Evolutionary conservation across 2,888 invertebrate species (phyloP).

Genomic region (Lathronympha strigana): DNA sequence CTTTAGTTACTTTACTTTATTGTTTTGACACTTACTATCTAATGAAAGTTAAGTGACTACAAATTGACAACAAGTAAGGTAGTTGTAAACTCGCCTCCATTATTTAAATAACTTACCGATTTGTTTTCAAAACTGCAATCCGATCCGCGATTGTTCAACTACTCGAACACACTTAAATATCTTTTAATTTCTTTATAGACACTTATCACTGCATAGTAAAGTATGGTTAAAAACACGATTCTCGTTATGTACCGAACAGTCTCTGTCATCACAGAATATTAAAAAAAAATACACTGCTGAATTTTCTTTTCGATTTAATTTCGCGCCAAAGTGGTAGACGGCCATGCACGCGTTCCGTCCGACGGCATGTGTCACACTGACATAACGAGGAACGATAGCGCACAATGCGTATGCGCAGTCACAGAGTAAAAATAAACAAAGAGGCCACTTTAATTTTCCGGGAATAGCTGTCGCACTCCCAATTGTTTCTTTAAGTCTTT

Average conservation of each 20-base stretch:
- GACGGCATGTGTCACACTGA: constrained; percentile 64
- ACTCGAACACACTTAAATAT: constrained; percentile 62
- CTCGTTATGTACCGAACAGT: constrained; percentile 66
- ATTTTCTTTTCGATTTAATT: constrained; percentile 32
- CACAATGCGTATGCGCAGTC: constrained; percentile 72
- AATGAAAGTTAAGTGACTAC: background rate
- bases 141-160: constrained; percentile 48
- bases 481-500: no score
- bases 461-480: no score
- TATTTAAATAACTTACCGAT: constrained; percentile 37
- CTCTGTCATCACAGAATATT: constrained; percentile 70
- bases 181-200: constrained; percentile 70
- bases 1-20: no score
- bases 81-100: constrained; percentile 5
- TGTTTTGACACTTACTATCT: no score
- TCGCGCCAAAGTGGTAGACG: constrained; percentile 55
- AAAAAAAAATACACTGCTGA: background rate
- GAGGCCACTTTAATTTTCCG: no score
- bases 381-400: constrained; percentile 60
- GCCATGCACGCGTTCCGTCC: constrained; percentile 51
- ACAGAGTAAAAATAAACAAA: constrained; percentile 8
- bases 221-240: constrained; percentile 65
- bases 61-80: constrained; percentile 10
- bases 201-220: constrained; percentile 70
- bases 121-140: constrained; percentile 47